Evolutionary conservation across 1,140 invertebrate genomes (phyloP), one percentile per base, ranked within the genome.

Genomic region (Eurytemora carolleeae): DNA sequence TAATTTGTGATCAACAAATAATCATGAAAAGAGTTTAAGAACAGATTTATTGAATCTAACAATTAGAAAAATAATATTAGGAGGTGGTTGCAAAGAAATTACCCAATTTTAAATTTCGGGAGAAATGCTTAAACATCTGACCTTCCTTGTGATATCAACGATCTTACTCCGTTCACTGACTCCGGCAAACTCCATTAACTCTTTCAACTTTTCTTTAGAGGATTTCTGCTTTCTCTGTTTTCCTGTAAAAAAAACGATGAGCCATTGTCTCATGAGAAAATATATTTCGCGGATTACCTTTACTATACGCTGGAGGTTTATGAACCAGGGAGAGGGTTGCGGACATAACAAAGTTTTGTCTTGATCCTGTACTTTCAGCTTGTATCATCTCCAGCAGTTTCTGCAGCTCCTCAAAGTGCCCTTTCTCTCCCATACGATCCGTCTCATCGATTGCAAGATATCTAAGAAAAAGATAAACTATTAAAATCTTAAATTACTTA

Each of bases 391-490:
- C 82, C 0, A 98, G 70, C 16, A 99, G 73, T 25, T 82, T 77
- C 25, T 85, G 77, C 1, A 99, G 71, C 73, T 99, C 94, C 68
- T 88, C 80, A 75, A 98, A 99, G 74, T 99, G 94, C 18, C 89
- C 89, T 66, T 83, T 85, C 69, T 98, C 94, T 18, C 97, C 75
- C 93, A 99, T 98, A 66, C 95, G 78, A 74, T 99, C 96, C 0
- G 94, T 95, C 78, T 99, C 96, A 73, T 99, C 96, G 63, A 99
- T 87, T 0, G 89, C 93, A 61, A 98, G 74, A 71, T 82, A 90
- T 64, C 82, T 82, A 61, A 74, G 70, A 66, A n/a, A 17, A n/a
- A n/a, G n/a, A n/a, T n/a, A n/a, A n/a, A n/a, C n/a, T n/a, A n/a
- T n/a, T n/a, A n/a, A n/a, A 62, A 62, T 25, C 21, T 58, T 25